Percentiles rank a stretch among this genome's conserved stretches.
Evolutionary conservation across 2,113 vertebrate genomes (phyloP).

Genomic region (Dolichallabes microphthalmus): DNA sequence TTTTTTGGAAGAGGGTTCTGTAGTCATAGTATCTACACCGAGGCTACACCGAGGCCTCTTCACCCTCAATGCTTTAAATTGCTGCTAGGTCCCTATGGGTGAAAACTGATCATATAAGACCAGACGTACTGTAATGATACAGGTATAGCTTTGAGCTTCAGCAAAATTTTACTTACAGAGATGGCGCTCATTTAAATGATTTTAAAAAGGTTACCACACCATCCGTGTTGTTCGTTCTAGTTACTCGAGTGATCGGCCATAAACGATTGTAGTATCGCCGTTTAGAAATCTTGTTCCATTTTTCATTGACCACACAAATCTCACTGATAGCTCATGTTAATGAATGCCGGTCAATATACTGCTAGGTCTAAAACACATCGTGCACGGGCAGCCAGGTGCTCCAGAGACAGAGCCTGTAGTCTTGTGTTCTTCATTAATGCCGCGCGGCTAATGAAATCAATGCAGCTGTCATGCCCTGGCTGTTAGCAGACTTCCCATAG

Average conservation of each 20-base stretch:
- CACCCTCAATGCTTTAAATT: neutral
- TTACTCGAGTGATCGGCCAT: neutral
- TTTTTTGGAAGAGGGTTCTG: too few relatives aligned
- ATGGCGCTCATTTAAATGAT: slow-evolving; percentile 5
- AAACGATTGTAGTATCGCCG: neutral
- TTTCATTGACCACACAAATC: neutral
- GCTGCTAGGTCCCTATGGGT: neutral
- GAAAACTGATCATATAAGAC: neutral
- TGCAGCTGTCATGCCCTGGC: slow-evolving; percentile 49
- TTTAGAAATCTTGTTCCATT: neutral
- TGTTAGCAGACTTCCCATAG: slow-evolving; percentile 39
- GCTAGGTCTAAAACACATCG: slow-evolving; percentile 25
- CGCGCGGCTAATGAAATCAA: slow-evolving; percentile 51
- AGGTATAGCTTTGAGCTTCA: neutral
- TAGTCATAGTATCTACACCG: too few relatives aligned
- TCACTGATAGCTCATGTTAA: neutral
- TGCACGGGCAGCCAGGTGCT: neutral
- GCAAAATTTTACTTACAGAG: slow-evolving; percentile 19
- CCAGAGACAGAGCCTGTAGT: slow-evolving; percentile 30
- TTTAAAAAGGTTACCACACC: slow-evolving; percentile 41
- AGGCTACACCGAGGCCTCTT: too few relatives aligned
- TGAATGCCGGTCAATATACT: neutral
- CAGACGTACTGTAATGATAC: slow-evolving; percentile 11
- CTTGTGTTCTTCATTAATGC: slow-evolving; percentile 50
- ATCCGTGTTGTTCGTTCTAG: neutral